phyloP scores from a whole-genome alignment of 2,888 invertebrate genomes.

The Acanthosepion pharaonis region DNA sequence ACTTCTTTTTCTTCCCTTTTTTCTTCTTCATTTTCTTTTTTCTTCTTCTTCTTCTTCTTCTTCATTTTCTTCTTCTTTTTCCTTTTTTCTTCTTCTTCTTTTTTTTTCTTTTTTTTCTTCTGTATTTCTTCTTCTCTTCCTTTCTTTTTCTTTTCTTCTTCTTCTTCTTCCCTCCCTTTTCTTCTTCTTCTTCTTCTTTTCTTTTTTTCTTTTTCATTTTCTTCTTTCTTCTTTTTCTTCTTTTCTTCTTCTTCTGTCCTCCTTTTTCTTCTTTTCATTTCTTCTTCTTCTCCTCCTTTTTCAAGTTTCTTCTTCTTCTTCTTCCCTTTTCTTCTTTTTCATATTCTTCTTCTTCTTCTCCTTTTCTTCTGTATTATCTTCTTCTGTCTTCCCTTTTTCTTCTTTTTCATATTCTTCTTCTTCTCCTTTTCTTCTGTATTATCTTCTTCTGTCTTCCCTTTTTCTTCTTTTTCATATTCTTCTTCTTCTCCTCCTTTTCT shows the following conservation, averaged over 20 bases:
- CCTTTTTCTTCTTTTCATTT: too few species aligned
- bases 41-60: background rate
- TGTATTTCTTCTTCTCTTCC: background rate
- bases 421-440: background rate
- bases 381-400: too few species aligned
- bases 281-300: background rate
- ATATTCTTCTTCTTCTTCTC: background rate
- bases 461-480: too few species aligned
- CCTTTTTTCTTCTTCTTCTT: too few species aligned
- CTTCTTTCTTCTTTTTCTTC: background rate
- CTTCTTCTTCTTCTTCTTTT: background rate
- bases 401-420: background rate
- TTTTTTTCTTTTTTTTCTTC: too few species aligned
- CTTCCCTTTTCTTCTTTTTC: too few species aligned
- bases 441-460: too few species aligned
- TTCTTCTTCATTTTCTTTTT: too few species aligned
- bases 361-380: background rate
- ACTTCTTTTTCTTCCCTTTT: background rate
- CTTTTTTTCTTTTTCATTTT: background rate
- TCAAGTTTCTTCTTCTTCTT: background rate
- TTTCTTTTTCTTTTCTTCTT: background rate
- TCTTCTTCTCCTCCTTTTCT: too few species aligned
- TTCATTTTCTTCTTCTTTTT: background rate
- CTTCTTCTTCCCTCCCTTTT: too few species aligned
- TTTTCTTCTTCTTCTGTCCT: too few species aligned